phyloP scores from a whole-genome alignment of 2,888 invertebrate genomes.

The Trimorus sp. region DNA sequence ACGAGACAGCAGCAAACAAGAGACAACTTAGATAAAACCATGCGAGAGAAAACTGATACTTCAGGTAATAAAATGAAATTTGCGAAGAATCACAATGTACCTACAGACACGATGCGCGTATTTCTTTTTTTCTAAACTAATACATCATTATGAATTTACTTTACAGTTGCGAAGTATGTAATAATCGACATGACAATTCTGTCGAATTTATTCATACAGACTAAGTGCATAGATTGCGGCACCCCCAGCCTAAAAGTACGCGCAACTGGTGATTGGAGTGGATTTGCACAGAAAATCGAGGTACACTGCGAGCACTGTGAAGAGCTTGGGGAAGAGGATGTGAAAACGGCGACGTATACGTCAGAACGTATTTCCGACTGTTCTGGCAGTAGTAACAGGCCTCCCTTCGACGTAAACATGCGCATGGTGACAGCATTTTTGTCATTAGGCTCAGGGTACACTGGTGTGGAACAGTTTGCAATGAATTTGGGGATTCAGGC shows the following conservation, averaged over 20 bases:
- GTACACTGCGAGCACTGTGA: neutral
- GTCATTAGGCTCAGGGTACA: slow-evolving; percentile 4
- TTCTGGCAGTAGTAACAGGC: neutral
- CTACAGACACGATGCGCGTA: too few species aligned
- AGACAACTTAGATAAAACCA: too few species aligned
- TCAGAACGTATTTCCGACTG: neutral
- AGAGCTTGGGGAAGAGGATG: neutral
- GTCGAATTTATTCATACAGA: too few species aligned
- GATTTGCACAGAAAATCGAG: neutral
- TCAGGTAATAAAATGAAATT: too few species aligned
- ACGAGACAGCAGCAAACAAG: too few species aligned
- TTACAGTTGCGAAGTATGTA: too few species aligned
- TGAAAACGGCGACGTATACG: neutral
- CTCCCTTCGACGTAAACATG: slow-evolving; percentile 8
- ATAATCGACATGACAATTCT: too few species aligned
- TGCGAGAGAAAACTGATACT: too few species aligned
- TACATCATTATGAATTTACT: too few species aligned
- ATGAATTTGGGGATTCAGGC: neutral
- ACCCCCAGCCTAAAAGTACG: neutral
- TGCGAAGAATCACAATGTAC: too few species aligned
- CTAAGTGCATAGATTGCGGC: neutral
- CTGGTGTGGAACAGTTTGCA: slow-evolving; percentile 18
- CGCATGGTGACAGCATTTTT: slow-evolving; percentile 21
- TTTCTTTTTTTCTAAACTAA: too few species aligned
- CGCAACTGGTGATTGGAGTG: neutral